A percentile compares a stretch with the other conserved stretches of the same genome.
phyloP scores from a whole-genome alignment of 2,888 invertebrate genomes.

The Coenonympha arcania region DNA sequence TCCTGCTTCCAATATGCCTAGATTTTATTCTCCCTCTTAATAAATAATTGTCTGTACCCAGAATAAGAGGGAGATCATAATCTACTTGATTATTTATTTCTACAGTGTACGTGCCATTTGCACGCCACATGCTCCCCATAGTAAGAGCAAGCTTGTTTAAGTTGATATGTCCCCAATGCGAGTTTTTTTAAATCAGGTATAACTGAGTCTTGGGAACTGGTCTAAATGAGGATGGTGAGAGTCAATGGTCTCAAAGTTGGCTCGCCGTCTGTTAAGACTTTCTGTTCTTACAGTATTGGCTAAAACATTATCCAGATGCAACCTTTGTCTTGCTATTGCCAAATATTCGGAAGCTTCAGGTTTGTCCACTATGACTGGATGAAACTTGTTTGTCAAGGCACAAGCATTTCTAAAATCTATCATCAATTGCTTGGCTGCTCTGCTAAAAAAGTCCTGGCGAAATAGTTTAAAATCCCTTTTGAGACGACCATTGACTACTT shows the following conservation, averaged over 20 bases:
- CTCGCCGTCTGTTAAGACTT: background rate
- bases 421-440: too few species aligned
- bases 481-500: background rate
- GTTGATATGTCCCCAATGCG: slow-evolving; percentile 24
- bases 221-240: slow-evolving; percentile 3
- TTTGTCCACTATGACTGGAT: too few species aligned
- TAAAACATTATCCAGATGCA: background rate
- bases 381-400: too few species aligned
- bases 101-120: slow-evolving; percentile 8
- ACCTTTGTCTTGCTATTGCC: background rate
- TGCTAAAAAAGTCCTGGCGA: too few species aligned
- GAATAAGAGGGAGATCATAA: slow-evolving; percentile 7
- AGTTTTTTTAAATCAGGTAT: too few species aligned
- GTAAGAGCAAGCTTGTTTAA: slow-evolving; percentile 22
- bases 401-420: too few species aligned
- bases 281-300: background rate
- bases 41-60: slow-evolving; percentile 9
- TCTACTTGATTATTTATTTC: slow-evolving; percentile 10
- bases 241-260: background rate
- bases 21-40: too few species aligned
- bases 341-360: too few species aligned
- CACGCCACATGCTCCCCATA: slow-evolving; percentile 14
- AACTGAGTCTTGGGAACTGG: too few species aligned
- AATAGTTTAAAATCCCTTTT: too few species aligned
- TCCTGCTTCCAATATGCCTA: slow-evolving; percentile 16